Conservation (phyloP, 2,113 vertebrate genomes). For the Lynx canadensis region DNA sequence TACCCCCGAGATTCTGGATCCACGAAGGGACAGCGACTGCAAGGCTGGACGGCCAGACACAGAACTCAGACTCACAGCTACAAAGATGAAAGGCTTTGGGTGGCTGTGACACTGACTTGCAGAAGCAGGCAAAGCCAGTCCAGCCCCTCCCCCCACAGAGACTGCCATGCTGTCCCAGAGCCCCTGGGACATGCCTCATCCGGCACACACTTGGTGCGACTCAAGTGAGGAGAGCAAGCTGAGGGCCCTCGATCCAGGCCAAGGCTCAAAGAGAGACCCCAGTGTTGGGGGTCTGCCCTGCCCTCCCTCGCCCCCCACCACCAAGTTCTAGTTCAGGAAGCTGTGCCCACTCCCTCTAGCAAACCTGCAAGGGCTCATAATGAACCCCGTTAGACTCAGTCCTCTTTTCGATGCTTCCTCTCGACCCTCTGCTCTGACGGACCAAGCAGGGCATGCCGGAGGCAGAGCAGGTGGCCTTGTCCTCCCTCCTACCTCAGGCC, state of each 20-base stretch:
- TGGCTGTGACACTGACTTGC: neutral
- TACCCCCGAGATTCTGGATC: neutral
- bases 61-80: neutral
- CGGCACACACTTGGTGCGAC: rapidly evolving
- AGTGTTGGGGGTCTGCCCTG: no score
- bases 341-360: rapidly evolving
- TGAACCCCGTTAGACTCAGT: no score
- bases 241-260: neutral
- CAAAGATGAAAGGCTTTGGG: neutral
- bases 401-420: neutral
- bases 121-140: neutral
- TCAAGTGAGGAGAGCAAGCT: no score
- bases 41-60: no score
- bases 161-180: neutral
- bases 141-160: neutral
- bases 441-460: neutral
- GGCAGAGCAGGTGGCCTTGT: neutral
- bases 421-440: neutral
- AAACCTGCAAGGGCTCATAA: neutral
- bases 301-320: neutral
- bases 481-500: no score
- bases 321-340: neutral
- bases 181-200: neutral
- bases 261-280: neutral
- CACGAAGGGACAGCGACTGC: rapidly evolving